Evolutionary conservation across 1,140 invertebrate species (phyloP).

Genomic region (Platyura marginata): DNA sequence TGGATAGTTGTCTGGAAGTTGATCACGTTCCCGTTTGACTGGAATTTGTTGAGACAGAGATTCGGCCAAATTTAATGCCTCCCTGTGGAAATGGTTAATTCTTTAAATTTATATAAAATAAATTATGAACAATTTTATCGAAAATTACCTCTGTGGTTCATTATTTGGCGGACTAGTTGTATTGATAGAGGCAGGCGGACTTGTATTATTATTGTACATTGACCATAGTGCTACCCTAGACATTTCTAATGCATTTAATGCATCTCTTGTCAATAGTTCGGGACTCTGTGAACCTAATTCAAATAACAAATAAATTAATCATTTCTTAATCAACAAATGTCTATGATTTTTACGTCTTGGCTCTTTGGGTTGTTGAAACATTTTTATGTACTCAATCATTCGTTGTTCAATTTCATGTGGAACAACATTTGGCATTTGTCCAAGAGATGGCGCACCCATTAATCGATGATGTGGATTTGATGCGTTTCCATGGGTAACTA

Average conservation of each 20-base stretch:
- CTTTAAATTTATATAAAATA: constrained; percentile 6
- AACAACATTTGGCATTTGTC: constrained; percentile 32
- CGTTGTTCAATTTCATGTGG: constrained; percentile 49
- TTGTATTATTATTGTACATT: constrained; percentile 50
- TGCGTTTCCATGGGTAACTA: constrained; percentile 36
- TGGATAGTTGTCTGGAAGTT: constrained; percentile 13
- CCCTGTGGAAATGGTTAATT: too few relatives aligned
- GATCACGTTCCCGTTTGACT: constrained; percentile 37
- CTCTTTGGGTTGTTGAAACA: constrained; percentile 35
- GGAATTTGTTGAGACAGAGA: constrained; percentile 35
- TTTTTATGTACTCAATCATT: constrained; percentile 60
- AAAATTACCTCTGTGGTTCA: constrained; percentile 30
- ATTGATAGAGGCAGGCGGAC: constrained; percentile 14
- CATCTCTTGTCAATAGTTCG: constrained; percentile 29
- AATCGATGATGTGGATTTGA: constrained; percentile 13
- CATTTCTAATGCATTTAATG: constrained; percentile 49
- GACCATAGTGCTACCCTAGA: constrained; percentile 63
- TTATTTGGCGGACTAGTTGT: constrained; percentile 15
- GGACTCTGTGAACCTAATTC: constrained; percentile 30
- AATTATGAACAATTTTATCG: background rate
- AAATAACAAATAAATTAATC: constrained; percentile 4
- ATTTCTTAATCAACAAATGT: constrained; percentile 6
- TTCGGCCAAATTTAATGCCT: constrained; percentile 40
- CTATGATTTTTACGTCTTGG: background rate
- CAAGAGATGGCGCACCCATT: constrained; percentile 9